Evolutionary conservation across 1,140 invertebrate species (phyloP), one percentile per base, ranked within the genome.

Genomic region (Theocolax elegans): DNA sequence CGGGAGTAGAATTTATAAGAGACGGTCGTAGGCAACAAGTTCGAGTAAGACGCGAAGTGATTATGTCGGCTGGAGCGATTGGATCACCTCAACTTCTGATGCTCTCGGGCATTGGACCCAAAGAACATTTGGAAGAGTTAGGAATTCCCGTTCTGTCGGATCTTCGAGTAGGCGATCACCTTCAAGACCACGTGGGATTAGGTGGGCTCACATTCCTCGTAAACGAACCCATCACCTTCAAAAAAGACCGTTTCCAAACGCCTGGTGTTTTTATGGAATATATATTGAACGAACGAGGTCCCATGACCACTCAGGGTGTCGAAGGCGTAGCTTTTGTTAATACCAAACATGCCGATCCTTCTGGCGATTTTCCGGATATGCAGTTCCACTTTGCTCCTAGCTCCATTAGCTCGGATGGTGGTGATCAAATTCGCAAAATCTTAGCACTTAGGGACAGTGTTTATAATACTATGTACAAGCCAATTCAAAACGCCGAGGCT

Each of bases 301-400:
- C 94, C 0, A 89, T 96, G 89, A 95, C 94, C 0, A 87, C 83
- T 9, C 91, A 92, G 15, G 94, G 94, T 0, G 89, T 95, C 0
- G 94, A 96, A 83, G 94, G 92, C 1, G 84, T 91, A 0, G 94
- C 93, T 0, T 96, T 95, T 70, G 89, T 96, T 0, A 95, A 95
- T 72, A 92, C 93, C 0, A 93, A 92, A 77, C 95, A 93, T 77
- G 93, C 93, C 0, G 91, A 94, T 51, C 81, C 86, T 7, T 88
- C 88, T 0, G 89, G 89, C 0, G 89, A 91, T 35, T 95, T 92
- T 90, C 94, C 94, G 0, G 94, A 96, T 74, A 89, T 96, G 27
- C 94, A 96, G 77, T 95, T 95, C 73, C 94, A 95, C 74, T 94
- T 96, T 76, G 90, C 92, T 0, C 92, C 93, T 0, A 93, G 91